A percentile compares a stretch with the other conserved stretches of the same genome.
phyloP scores from a whole-genome alignment of 2,888 invertebrate species.

The Tachystola acroxantha region DNA sequence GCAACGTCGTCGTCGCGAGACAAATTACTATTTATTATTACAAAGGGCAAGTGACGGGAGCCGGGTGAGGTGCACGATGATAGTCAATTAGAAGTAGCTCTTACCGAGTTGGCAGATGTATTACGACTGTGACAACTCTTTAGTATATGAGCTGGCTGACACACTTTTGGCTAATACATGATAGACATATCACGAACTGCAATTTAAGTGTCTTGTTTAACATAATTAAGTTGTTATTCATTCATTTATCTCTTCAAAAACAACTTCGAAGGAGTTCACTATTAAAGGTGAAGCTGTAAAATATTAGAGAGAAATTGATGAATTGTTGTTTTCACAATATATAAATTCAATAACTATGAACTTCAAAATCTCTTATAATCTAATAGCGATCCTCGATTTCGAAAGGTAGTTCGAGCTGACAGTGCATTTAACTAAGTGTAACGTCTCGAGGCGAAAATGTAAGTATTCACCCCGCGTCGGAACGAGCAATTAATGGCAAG shows the following conservation, averaged over 20 bases:
- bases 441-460: slow-evolving; percentile 15
- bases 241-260: no score
- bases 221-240: no score
- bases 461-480: slow-evolving; percentile 19
- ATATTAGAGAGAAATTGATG: no score
- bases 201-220: neutral
- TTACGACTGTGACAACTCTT: neutral
- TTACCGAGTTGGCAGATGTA: slow-evolving; percentile 17
- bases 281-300: no score
- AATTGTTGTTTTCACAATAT: no score
- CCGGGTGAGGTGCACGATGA: slow-evolving; percentile 25
- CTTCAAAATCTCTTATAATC: neutral
- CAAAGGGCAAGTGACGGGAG: slow-evolving; percentile 27
- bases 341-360: no score
- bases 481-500: slow-evolving; percentile 28
- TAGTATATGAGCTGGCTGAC: neutral
- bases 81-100: slow-evolving; percentile 35
- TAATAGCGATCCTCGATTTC: neutral
- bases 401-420: slow-evolving; percentile 10
- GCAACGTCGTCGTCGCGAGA: slow-evolving; percentile 19
- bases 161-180: neutral
- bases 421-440: slow-evolving; percentile 17
- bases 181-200: slow-evolving; percentile 2
- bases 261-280: no score
- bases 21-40: slow-evolving; percentile 38